phyloP scores from a whole-genome alignment of 2,113 vertebrate species.

The Muscicapa adusta region DNA sequence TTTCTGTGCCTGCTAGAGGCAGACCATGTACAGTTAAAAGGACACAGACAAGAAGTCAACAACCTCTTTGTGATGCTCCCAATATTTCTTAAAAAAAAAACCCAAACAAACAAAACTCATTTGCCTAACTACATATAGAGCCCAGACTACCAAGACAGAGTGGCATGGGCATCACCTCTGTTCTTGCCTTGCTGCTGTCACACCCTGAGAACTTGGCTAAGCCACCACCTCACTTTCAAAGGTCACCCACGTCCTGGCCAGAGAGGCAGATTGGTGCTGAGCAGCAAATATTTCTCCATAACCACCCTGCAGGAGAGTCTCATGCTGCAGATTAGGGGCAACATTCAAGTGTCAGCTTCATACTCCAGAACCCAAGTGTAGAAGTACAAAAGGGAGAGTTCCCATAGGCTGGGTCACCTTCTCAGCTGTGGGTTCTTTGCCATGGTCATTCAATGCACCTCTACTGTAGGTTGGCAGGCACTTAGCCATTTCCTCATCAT shows the following conservation, averaged over 20 bases:
- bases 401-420: neutral
- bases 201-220: neutral
- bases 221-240: neutral
- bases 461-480: neutral
- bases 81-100: neutral
- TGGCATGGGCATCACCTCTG: neutral
- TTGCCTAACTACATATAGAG: neutral
- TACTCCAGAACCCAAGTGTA: neutral
- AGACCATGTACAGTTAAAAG: neutral
- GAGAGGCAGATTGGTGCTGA: neutral
- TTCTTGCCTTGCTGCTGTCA: neutral
- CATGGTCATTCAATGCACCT: neutral
- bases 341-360: neutral
- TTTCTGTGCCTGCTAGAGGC: neutral
- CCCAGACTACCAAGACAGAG: rapidly evolving
- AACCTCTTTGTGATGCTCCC: neutral
- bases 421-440: neutral
- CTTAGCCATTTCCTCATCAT: neutral
- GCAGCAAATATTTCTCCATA: neutral
- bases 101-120: neutral
- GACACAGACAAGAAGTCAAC: neutral
- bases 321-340: rapidly evolving
- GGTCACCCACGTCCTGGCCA: neutral
- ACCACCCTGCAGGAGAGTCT: neutral
- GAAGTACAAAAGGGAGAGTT: neutral